Base-by-base conservation (phyloP, 2,888 invertebrate species). In the Hirtodrosophila cameraria region DNA sequence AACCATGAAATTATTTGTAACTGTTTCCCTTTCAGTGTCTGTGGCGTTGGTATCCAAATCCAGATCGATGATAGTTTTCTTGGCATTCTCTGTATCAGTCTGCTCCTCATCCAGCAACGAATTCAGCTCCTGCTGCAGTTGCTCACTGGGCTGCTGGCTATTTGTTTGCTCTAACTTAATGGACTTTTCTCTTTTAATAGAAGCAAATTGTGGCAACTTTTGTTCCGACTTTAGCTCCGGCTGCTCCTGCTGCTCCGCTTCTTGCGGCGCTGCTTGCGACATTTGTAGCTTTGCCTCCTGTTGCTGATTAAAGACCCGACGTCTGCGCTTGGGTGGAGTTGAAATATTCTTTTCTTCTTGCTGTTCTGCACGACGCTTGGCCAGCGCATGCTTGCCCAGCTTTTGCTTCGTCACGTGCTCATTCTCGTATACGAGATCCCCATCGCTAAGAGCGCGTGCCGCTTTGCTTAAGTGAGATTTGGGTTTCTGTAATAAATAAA, bases 371-470 rank as follows among this genome's bases (percentile, higher is more conserved):
- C 66, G 61, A 2, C 62, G 60, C 8, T 69, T 74, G 9, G 72
- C 60, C 48, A 74, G 54, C 5, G 66, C 53, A 23, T 77, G 78
- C 48, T 80, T 88, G 12, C 78, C 77, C 15, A 77, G 61, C 62
- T 85, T 86, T 6, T 48, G 42, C 15, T 64, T 84, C 8, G 78
- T 75, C 7, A 83, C 68, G 36, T 86, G 78, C 72, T 90, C 90
- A 54, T 90, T 90, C 42, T 87, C 78, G 49, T 89, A 89, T n/a
- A 89, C 60, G 30, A 78, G 65, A 27, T 87, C 88, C 0, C 83
- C 88, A 30, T 81, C 66, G 8, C 57, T 54, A 2, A 90, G 68
- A 1, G 77, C 43, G 2, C 88, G 83, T 1, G 80, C 65, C 0
- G 88, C 83, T 25, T 67, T 71, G 60, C 89, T 89, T 0, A 30